Conservation (phyloP, 2,797 vertebrate genomes). For the Enteromius afrohamiltoni region DNA sequence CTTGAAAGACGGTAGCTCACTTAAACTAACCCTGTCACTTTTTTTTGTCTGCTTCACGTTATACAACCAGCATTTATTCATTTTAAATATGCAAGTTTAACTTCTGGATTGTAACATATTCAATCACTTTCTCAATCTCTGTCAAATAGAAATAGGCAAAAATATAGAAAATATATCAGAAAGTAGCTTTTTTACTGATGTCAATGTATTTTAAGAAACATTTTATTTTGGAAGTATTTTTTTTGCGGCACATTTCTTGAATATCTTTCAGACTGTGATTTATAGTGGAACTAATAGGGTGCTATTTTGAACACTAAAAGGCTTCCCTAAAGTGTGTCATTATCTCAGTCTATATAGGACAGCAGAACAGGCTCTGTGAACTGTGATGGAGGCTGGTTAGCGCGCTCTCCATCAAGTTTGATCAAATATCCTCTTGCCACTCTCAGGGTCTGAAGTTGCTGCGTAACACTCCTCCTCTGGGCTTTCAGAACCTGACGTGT, state of each 20-base stretch:
- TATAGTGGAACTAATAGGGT: constrained; percentile 44
- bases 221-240: constrained; percentile 1
- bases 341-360: constrained; percentile 32
- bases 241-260: neutral
- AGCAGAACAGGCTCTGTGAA: constrained; percentile 27
- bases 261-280: constrained; percentile 28
- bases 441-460: constrained; percentile 67
- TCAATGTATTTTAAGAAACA: neutral
- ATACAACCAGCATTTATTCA: neutral
- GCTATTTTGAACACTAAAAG: constrained; percentile 37
- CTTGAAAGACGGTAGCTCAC: neutral
- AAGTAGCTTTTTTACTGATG: neutral
- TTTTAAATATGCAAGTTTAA: neutral
- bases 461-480: constrained; percentile 71
- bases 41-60: neutral
- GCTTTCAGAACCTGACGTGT: constrained; percentile 79
- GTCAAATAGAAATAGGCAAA: neutral
- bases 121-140: neutral
- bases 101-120: neutral
- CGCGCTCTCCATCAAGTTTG: constrained; percentile 32
- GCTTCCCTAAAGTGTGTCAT: constrained; percentile 41
- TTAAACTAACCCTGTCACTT: neutral
- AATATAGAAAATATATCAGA: neutral
- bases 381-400: constrained; percentile 18
- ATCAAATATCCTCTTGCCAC: constrained; percentile 24